Percentiles rank a stretch among this genome's conserved stretches.
Evolutionary conservation across 2,113 vertebrate species (phyloP).

Genomic region (Theristicus caerulescens): DNA sequence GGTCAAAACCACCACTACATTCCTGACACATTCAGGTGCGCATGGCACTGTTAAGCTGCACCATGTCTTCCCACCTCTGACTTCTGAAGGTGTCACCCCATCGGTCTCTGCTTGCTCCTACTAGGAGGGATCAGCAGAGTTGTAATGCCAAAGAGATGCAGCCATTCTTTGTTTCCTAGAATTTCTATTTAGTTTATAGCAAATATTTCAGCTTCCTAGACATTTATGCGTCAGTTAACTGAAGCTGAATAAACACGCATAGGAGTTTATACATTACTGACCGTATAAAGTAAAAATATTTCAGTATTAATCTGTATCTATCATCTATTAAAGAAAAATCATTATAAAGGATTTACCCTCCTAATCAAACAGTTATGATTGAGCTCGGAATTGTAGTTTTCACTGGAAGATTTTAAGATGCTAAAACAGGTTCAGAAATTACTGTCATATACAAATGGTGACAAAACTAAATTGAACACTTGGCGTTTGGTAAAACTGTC

Average conservation of each 20-base stretch:
- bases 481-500: background rate
- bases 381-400: background rate
- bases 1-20: background rate
- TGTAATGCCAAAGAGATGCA: background rate
- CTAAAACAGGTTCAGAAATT: background rate
- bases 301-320: background rate
- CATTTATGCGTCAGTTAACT: background rate
- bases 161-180: background rate
- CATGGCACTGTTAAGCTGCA: background rate
- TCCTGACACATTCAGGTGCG: background rate
- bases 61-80: background rate
- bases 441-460: accelerated
- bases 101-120: background rate
- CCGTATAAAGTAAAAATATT: background rate
- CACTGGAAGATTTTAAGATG: background rate
- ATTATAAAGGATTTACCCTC: background rate
- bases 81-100: background rate
- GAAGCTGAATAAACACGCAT: background rate
- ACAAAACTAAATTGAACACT: background rate
- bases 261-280: conserved; percentile 40
- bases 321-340: background rate
- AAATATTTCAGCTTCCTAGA: background rate
- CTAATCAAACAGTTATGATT: background rate
- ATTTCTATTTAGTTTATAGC: background rate
- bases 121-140: background rate